A percentile compares a stretch with the other conserved stretches of the same genome.
Evolutionary conservation across 1,140 invertebrate species (phyloP).

Genomic region (Chironomus tepperi): DNA sequence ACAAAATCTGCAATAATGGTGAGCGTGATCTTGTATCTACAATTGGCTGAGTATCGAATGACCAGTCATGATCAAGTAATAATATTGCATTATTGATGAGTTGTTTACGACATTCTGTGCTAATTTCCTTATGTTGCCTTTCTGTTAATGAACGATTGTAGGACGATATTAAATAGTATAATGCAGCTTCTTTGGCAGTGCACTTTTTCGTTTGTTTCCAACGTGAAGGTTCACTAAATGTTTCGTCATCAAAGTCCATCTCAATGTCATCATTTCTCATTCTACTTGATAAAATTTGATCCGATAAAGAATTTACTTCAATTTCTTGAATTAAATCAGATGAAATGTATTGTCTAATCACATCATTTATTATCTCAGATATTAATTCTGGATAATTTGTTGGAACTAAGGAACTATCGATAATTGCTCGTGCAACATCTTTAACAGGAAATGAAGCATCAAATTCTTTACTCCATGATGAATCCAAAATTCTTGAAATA

Average conservation of each 20-base stretch:
- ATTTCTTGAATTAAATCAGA: conserved; percentile 45
- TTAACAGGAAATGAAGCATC: conserved; percentile 50
- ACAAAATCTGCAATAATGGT: conserved; percentile 18
- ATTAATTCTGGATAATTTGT: conserved; percentile 41
- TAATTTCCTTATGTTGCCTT: conserved; percentile 40
- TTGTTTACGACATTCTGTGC: neutral
- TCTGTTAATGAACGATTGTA: neutral
- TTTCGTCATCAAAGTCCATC: neutral
- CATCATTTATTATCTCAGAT: conserved; percentile 55
- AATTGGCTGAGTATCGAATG: neutral
- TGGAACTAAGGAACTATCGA: conserved; percentile 28
- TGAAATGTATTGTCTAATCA: conserved; percentile 45
- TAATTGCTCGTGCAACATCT: conserved; percentile 42
- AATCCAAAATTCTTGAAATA: conserved; percentile 48
- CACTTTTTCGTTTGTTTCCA: conserved; percentile 33
- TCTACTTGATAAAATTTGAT: neutral
- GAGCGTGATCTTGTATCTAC: conserved; percentile 22
- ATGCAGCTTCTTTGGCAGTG: neutral
- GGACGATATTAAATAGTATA: neutral
- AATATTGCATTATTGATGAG: conserved; percentile 1
- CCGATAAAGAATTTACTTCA: conserved; percentile 31
- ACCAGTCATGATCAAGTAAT: conserved; percentile 20
- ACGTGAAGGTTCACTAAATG: conserved; percentile 30
- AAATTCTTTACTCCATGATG: conserved; percentile 48
- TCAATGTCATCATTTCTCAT: conserved; percentile 14